A percentile compares a stretch with the other conserved stretches of the same genome.
These are phyloP conservation scores for Drosophila rhopaloa DNA, from an alignment of 1,140 invertebrate species.

Conservation along the genomic window DNA sequence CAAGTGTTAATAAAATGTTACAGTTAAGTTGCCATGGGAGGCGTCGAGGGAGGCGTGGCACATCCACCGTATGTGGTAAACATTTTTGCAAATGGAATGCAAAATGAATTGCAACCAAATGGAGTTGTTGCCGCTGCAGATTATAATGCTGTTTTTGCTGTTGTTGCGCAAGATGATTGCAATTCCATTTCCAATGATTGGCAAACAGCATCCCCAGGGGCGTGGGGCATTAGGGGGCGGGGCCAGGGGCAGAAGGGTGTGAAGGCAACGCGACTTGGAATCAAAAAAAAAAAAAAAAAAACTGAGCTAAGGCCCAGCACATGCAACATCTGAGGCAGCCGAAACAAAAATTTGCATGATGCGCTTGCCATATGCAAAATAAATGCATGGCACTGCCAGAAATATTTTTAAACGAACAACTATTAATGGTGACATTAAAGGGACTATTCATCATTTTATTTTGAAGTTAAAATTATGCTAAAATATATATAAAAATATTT, in stretches of 20 bases:
- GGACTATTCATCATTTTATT: too few species aligned
- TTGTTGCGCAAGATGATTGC: constrained; percentile 70
- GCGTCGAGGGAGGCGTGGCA: background rate
- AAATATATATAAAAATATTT: too few species aligned
- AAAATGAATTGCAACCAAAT: constrained; percentile 70
- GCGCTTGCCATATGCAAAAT: constrained; percentile 69
- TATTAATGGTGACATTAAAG: background rate
- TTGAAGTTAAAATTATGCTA: too few species aligned
- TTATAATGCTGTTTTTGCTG: constrained; percentile 12
- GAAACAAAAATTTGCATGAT: constrained; percentile 67
- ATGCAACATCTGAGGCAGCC: constrained; percentile 32
- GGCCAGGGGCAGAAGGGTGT: constrained; percentile 8
- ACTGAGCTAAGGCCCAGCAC: constrained; percentile 10
- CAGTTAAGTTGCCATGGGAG: constrained; percentile 60
- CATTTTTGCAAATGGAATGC: constrained; percentile 61
- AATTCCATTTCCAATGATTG: constrained; percentile 77
- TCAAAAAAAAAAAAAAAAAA: background rate
- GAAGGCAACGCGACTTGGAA: constrained; percentile 22
- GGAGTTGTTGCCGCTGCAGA: constrained; percentile 25
- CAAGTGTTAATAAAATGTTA: constrained; percentile 81
- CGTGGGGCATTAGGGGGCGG: background rate
- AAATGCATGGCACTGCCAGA: constrained; percentile 40
- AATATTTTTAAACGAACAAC: background rate
- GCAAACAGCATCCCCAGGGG: constrained; percentile 50
- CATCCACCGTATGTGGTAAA: constrained; percentile 42